Base-by-base conservation (phyloP, 2,888 invertebrate species). In the Trichogramma dendrolimi region DNA sequence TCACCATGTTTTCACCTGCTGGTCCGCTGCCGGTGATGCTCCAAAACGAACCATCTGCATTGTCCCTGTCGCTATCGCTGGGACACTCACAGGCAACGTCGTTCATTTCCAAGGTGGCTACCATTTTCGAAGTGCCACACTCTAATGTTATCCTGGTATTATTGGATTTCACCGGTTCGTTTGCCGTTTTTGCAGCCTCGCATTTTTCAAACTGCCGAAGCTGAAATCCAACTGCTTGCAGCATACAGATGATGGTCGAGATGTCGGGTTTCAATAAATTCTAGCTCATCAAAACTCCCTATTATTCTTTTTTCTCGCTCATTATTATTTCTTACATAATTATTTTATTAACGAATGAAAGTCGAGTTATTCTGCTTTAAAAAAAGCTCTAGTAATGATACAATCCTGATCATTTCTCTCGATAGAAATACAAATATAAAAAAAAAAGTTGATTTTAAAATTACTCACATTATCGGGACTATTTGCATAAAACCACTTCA, bases 151-250 rank as follows among this genome's bases (percentile, higher is more conserved):
- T 62, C 60, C 62, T 66, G 0, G 74, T 60, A 48, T 54, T 55
- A n/a, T 64, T 62, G 8, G 42, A 52, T 58, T 54, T 62, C 4
- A 60, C 14, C n/a, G 50, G 47, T 0, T 71, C 69, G 5, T 66
- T 58, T 6, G 7, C 14, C 4, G 7, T 14, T 42, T 50, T 14
- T 4, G 47, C 4, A 4, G 47, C 38, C 38, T 57, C 51, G 5
- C 11, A 10, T 59, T 71, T 74, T 41, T 75, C 75, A 56, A 75
- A 74, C 53, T 70, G 67, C 27, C 71, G 70, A 41, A 78, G 66
- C 48, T 75, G 72, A 63, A 75, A 77, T 4, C 76, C 76, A 38
- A 75, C 66, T 4, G 74, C 71, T 69, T 77, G 75, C 6, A 77
- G 53, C 4, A 76, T 67, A 60, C 71, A 71, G 10, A 72, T 71